Conservation (phyloP, 2,888 invertebrate species). For the Nephrotoma appendiculata region DNA sequence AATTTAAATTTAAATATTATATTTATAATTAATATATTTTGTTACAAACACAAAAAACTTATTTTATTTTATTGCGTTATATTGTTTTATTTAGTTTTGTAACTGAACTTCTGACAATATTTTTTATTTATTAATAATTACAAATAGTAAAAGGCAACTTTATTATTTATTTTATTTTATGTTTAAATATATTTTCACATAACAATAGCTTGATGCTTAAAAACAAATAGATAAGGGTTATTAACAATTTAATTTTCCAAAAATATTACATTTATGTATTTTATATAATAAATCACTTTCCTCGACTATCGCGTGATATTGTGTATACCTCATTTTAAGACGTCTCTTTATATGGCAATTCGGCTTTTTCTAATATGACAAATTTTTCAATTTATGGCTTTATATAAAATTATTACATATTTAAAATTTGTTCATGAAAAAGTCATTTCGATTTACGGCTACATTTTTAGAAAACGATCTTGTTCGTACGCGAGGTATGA, state of each 20-base stretch:
- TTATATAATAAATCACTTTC: no score
- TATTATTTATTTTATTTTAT: background rate
- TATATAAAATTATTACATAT: no score
- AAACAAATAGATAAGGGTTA: background rate
- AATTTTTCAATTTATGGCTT: background rate
- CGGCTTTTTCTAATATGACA: background rate
- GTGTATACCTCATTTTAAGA: no score
- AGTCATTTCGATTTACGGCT: background rate
- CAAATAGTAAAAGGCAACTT: background rate
- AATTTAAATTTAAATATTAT: background rate
- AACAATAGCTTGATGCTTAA: background rate
- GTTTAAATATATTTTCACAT: background rate
- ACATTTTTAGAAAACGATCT: no score
- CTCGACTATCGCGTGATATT: no score
- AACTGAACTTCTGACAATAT: background rate
- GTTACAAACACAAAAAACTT: background rate
- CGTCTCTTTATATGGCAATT: no score
- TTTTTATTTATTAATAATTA: background rate
- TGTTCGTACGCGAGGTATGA: background rate
- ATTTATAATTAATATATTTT: background rate
- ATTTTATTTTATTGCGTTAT: background rate
- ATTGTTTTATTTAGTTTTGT: background rate
- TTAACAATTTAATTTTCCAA: background rate
- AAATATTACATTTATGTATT: background rate
- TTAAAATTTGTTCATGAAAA: no score